Evolutionary conservation across 2,113 vertebrate genomes (phyloP).

Genomic region (Xiphorhynchus elegans): DNA sequence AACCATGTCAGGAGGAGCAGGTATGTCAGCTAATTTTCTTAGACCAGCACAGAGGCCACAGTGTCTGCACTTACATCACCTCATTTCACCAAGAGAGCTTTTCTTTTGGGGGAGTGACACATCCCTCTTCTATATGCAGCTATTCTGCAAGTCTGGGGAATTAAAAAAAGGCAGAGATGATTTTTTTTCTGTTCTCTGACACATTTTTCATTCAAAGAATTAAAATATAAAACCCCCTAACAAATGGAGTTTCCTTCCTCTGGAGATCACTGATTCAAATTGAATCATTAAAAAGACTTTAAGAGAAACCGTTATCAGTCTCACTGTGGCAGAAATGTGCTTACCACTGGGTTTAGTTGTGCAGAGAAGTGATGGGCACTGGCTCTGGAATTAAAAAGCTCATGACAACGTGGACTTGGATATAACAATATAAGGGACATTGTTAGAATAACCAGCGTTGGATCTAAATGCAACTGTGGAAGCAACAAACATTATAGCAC

Average conservation of each 20-base stretch:
- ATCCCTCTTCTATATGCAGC: not conserved
- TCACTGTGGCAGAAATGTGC: slow-evolving; percentile 30
- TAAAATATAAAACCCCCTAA: not conserved
- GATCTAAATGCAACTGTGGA: not conserved
- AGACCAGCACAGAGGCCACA: not conserved
- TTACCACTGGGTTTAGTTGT: slow-evolving; percentile 38
- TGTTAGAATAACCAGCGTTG: not conserved
- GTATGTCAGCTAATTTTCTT: not conserved
- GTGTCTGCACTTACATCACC: not conserved
- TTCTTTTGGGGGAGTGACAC: not conserved
- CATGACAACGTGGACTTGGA: slow-evolving; percentile 20
- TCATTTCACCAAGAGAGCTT: not conserved
- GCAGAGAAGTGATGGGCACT: not conserved
- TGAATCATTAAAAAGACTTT: slow-evolving; percentile 54
- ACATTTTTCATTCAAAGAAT: not conserved
- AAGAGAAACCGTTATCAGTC: slow-evolving; percentile 7
- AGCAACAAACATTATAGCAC: not conserved
- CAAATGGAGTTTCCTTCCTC: slow-evolving; percentile 7
- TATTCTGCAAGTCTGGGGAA: not conserved
- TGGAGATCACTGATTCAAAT: slow-evolving; percentile 17
- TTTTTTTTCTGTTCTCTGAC: not conserved
- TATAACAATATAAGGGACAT: not conserved
- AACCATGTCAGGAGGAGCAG: not conserved
- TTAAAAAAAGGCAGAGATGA: not conserved
- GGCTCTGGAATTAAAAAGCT: slow-evolving; percentile 46